Conservation (phyloP, 1,140 invertebrate genomes). For the Parasteatoda tepidariorum region DNA sequence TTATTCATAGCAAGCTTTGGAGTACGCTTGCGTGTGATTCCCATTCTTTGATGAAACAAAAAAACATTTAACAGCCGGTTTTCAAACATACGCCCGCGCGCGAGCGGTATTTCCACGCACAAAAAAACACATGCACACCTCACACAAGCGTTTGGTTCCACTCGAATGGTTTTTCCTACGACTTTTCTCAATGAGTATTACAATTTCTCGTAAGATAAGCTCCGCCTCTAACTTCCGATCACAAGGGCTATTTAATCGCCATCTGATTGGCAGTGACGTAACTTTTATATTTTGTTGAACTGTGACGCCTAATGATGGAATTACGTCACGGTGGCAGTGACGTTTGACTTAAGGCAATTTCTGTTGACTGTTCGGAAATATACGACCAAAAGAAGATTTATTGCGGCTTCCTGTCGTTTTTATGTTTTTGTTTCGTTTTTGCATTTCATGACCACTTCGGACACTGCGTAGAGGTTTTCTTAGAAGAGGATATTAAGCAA, state of each 20-base stretch:
- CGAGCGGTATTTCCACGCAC: constrained; percentile 20
- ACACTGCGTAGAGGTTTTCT: not conserved
- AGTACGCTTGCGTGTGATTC: not conserved
- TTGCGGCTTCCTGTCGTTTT: not conserved
- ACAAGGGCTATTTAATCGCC: constrained; percentile 19
- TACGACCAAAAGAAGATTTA: not conserved
- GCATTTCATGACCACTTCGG: not conserved
- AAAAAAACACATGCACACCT: constrained; percentile 8
- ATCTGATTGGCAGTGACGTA: constrained; percentile 40
- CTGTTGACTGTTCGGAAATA: constrained; percentile 15
- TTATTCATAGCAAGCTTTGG: too few species aligned
- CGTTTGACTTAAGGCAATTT: constrained; percentile 2
- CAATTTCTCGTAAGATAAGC: constrained; percentile 30
- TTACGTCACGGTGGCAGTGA: constrained; percentile 31
- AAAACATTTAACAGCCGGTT: not conserved
- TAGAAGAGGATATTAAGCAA: not conserved
- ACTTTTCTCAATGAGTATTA: constrained; percentile 48
- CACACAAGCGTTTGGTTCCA: constrained; percentile 8
- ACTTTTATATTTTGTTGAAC: constrained; percentile 10
- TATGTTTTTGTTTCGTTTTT: not conserved
- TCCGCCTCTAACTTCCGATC: constrained; percentile 52
- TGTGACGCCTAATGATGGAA: constrained; percentile 10
- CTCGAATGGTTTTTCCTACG: constrained; percentile 47
- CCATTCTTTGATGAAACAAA: constrained; percentile 5
- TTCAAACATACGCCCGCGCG: constrained; percentile 20